phyloP scores from a whole-genome alignment of 2,113 vertebrate genomes.

The Rattus rattus region DNA sequence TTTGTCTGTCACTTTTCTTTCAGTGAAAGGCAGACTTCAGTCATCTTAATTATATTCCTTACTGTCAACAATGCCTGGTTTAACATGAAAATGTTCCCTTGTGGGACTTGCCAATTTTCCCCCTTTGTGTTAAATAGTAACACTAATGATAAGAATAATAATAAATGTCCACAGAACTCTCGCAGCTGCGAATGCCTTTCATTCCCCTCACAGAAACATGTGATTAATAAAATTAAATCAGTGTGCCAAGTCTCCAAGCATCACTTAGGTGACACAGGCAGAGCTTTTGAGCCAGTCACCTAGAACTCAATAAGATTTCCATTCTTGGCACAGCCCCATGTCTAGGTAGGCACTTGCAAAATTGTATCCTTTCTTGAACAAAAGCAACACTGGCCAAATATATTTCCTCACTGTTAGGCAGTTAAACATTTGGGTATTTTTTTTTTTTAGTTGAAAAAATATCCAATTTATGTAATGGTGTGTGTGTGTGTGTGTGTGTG shows the following conservation, averaged over 20 bases:
- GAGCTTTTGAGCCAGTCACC: conserved; percentile 77
- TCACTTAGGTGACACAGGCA: conserved; percentile 47
- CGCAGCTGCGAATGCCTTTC: conserved; percentile 33
- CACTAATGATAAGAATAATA: conserved; percentile 60
- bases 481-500: too few relatives aligned
- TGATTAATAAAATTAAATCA: conserved; percentile 57
- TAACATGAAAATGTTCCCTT: conserved; percentile 72
- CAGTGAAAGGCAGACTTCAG: conserved; percentile 57
- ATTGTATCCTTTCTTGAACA: conserved; percentile 60
- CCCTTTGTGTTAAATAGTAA: conserved; percentile 71
- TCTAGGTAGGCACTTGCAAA: conserved; percentile 57
- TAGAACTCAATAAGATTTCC: conserved; percentile 72
- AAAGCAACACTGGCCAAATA: conserved; percentile 27
- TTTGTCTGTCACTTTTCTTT: conserved; percentile 70
- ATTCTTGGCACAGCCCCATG: conserved; percentile 58
- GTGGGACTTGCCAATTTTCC: conserved; percentile 62
- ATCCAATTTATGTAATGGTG: too few relatives aligned
- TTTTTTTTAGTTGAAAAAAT: background rate
- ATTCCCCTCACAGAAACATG: conserved; percentile 58
- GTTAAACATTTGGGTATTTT: background rate
- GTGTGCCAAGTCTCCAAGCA: conserved; percentile 51
- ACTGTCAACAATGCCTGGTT: conserved; percentile 68
- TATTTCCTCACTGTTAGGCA: background rate
- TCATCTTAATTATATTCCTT: conserved; percentile 74
- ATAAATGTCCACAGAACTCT: conserved; percentile 55